A percentile compares a stretch with the other conserved stretches of the same genome.
These are phyloP conservation scores for Albula goreensis DNA, from an alignment of 2,113 vertebrate genomes.

Conservation along the genomic window DNA sequence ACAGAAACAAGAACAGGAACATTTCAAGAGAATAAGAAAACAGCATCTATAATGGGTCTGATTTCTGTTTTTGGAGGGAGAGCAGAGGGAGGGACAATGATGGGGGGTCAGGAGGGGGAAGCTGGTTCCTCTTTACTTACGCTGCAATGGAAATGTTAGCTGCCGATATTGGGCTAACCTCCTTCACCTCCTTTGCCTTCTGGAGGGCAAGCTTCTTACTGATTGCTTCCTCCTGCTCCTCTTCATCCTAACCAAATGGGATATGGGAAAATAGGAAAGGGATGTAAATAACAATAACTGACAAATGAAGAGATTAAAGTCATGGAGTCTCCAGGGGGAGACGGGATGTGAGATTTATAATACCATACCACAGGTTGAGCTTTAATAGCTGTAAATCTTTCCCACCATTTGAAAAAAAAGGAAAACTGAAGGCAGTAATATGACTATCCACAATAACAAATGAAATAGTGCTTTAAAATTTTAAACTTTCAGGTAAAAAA, in stretches of 20 bases:
- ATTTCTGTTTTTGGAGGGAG: neutral
- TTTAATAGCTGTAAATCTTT: neutral
- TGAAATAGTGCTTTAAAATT: conserved; percentile 7
- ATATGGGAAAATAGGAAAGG: conserved; percentile 13
- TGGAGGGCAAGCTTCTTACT: conserved; percentile 93
- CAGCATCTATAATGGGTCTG: neutral
- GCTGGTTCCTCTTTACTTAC: conserved; percentile 73
- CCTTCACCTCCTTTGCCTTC: conserved; percentile 94
- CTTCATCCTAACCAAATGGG: conserved; percentile 79
- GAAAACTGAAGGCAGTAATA: neutral
- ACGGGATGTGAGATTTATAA: neutral
- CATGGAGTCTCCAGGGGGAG: neutral
- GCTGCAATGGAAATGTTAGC: conserved; percentile 91
- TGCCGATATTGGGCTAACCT: conserved; percentile 94
- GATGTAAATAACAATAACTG: neutral
- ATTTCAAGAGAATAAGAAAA: neutral
- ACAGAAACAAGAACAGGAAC: neutral
- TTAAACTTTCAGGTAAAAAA: neutral
- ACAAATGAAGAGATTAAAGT: neutral
- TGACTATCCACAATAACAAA: neutral
- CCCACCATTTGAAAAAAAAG: neutral
- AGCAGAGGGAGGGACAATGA: neutral
- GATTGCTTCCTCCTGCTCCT: conserved; percentile 95
- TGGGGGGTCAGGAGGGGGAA: neutral
- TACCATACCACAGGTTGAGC: neutral